Conservation (phyloP, 2,888 invertebrate species). For the Lochmaea capreae region DNA sequence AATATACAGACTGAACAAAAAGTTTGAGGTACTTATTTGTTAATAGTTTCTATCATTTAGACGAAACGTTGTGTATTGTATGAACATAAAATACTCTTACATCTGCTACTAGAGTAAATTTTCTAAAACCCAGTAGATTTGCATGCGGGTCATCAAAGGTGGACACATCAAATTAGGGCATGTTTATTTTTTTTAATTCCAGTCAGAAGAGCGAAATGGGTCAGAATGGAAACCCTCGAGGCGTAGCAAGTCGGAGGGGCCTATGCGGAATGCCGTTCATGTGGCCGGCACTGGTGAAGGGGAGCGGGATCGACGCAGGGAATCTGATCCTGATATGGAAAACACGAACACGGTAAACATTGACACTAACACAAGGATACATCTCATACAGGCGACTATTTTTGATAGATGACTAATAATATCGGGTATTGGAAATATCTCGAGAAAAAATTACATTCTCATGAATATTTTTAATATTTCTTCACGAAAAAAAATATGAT, state of each 20-base stretch:
- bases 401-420: slow-evolving; percentile 16
- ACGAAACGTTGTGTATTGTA: slow-evolving; percentile 1
- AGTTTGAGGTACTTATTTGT: not conserved
- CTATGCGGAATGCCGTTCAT: slow-evolving; percentile 64
- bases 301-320: slow-evolving; percentile 63
- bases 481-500: no score
- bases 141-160: slow-evolving; percentile 32
- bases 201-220: slow-evolving; percentile 78
- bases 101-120: not conserved
- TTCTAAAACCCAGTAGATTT: slow-evolving; percentile 27
- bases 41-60: not conserved
- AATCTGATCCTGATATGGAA: slow-evolving; percentile 65
- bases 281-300: slow-evolving; percentile 53
- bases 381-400: slow-evolving; percentile 36
- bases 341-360: slow-evolving; percentile 62
- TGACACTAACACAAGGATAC: slow-evolving; percentile 39
- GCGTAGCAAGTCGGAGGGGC: slow-evolving; percentile 84
- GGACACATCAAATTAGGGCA: slow-evolving; percentile 33
- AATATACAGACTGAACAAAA: no score
- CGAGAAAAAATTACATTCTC: no score
- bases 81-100: not conserved
- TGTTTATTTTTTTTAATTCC: slow-evolving; percentile 64
- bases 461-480: no score
- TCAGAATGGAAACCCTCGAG: slow-evolving; percentile 72
- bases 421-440: not conserved